Evolutionary conservation across 1,140 invertebrate genomes (phyloP).

Genomic region (Branchinecta lynchi): DNA sequence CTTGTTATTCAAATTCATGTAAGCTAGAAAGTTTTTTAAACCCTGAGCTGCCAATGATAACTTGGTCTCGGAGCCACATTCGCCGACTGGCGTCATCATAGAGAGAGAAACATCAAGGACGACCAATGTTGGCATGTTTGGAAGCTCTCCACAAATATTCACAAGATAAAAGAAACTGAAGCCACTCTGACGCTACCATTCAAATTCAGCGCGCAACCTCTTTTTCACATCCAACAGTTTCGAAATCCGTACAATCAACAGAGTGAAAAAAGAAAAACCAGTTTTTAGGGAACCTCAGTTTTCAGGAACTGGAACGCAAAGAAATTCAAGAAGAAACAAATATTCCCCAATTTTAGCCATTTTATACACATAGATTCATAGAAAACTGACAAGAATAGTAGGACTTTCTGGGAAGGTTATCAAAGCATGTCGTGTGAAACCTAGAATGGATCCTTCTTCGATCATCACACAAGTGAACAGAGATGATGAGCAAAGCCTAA

Average conservation of each 20-base stretch:
- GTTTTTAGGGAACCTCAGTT: not conserved
- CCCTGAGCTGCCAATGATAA: conserved; percentile 61
- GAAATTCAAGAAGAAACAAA: conserved; percentile 3
- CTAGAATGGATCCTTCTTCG: conserved; percentile 86
- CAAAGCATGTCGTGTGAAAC: conserved; percentile 39
- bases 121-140: conserved; percentile 62
- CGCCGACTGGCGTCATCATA: conserved; percentile 39
- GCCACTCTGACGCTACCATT: no score
- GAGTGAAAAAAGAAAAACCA: not conserved
- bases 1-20: conserved; percentile 60
- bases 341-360: conserved; percentile 22
- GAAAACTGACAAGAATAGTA: not conserved
- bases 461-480: conserved; percentile 92
- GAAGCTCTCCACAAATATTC: not conserved
- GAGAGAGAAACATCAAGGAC: conserved; percentile 60
- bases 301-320: not conserved
- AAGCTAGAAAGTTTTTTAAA: conserved; percentile 67
- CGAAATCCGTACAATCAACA: not conserved
- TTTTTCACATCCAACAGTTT: no score
- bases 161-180: no score
- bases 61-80: conserved; percentile 38
- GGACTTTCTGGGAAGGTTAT: not conserved
- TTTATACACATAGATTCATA: conserved; percentile 23
- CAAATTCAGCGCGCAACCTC: not conserved
- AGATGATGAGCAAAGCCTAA: conserved; percentile 87